phyloP scores from a whole-genome alignment of 2,797 vertebrate species.

The Chiropotes sagulatus region DNA sequence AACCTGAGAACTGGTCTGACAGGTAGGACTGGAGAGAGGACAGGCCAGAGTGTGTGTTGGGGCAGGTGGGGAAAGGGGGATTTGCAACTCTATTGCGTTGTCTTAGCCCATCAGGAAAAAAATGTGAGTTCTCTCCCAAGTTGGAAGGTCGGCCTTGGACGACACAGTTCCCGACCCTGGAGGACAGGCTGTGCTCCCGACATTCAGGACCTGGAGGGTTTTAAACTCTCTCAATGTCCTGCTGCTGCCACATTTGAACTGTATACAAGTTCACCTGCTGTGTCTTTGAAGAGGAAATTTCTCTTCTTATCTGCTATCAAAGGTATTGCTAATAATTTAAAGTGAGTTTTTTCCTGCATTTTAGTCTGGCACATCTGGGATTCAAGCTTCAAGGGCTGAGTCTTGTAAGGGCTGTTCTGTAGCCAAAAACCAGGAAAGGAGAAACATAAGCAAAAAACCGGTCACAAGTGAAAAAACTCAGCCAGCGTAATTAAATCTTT shows the following conservation, averaged over 20 bases:
- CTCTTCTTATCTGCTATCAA: background rate
- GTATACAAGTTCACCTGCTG: background rate
- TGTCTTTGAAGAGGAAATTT: background rate
- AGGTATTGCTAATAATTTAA: background rate
- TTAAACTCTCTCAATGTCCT: background rate
- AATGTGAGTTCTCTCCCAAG: background rate
- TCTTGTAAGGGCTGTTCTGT: background rate
- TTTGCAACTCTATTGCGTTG: background rate
- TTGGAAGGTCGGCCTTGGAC: background rate
- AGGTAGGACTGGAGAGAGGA: background rate
- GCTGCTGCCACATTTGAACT: background rate
- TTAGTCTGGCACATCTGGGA: background rate
- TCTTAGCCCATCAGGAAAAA: background rate
- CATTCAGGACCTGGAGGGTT: background rate
- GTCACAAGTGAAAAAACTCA: background rate
- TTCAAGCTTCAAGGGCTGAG: background rate
- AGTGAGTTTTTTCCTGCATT: background rate
- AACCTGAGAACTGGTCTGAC: slow-evolving; percentile 19
- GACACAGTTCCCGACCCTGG: background rate
- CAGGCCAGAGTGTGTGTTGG: too few species aligned
- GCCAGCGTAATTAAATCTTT: background rate
- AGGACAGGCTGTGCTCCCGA: background rate
- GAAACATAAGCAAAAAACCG: background rate
- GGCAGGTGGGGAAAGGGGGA: background rate
- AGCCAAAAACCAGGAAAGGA: background rate